phyloP scores from a whole-genome alignment of 2,888 invertebrate species.

The Candidula unifasciata region DNA sequence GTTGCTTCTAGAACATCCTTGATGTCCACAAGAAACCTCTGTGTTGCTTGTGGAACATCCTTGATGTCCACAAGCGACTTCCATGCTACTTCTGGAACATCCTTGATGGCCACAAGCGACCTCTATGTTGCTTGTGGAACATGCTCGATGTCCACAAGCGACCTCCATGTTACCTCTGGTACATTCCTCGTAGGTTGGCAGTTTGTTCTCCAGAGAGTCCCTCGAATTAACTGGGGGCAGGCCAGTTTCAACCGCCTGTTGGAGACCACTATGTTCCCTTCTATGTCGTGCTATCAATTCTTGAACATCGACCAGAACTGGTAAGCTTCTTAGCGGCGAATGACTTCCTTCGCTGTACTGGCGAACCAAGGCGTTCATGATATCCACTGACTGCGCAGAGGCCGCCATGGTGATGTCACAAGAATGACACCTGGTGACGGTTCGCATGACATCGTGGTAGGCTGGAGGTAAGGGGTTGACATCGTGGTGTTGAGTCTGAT shows the following conservation, averaged over 20 bases:
- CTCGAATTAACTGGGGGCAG: neutral
- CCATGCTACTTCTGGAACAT: neutral
- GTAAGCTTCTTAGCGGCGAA: neutral
- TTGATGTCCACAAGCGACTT: neutral
- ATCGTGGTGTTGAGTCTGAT: neutral
- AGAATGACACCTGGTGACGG: conserved; percentile 27
- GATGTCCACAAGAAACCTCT: too few relatives aligned
- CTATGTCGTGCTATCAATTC: conserved; percentile 34
- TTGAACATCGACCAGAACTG: conserved; percentile 6
- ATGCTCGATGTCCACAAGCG: neutral
- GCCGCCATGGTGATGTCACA: conserved; percentile 13
- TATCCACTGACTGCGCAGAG: neutral
- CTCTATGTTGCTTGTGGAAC: neutral
- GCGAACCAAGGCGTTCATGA: neutral
- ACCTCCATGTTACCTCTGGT: neutral
- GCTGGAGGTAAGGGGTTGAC: conserved; percentile 14
- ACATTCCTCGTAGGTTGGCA: conserved; percentile 36
- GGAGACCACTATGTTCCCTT: neutral
- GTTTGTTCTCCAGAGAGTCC: conserved; percentile 6
- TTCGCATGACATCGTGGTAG: conserved; percentile 34
- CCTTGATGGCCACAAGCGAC: neutral
- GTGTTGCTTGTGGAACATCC: too few relatives aligned
- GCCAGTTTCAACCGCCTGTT: neutral
- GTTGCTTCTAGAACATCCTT: too few relatives aligned
- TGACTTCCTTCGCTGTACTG: conserved; percentile 33